These are phyloP conservation scores for Trichechus manatus DNA, from an alignment of 2,113 vertebrate species.

Conservation along the genomic window DNA sequence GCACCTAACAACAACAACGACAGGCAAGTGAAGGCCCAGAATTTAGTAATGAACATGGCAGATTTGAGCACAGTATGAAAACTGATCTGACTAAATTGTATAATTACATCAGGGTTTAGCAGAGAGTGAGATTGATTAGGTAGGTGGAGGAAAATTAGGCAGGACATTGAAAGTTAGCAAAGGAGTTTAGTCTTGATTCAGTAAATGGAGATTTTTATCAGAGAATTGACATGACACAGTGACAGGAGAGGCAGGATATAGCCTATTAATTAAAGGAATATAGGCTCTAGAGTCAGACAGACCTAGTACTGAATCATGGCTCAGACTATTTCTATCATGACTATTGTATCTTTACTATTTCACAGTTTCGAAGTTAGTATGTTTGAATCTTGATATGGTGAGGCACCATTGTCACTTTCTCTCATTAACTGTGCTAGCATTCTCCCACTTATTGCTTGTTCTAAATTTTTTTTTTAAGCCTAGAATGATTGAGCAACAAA, in stretches of 20 bases:
- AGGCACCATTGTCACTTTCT: slow-evolving; percentile 56
- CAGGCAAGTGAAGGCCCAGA: neutral
- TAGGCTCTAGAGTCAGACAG: too few species aligned
- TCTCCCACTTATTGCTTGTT: slow-evolving; percentile 40
- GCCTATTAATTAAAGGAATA: neutral
- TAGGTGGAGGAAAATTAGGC: slow-evolving; percentile 39
- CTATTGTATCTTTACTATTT: slow-evolving; percentile 41
- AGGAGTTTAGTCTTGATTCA: slow-evolving; percentile 12
- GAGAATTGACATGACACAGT: slow-evolving; percentile 43
- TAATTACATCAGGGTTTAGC: slow-evolving; percentile 31
- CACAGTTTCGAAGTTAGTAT: neutral
- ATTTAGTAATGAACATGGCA: slow-evolving; percentile 36
- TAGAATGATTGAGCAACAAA: slow-evolving; percentile 19
- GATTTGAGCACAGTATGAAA: slow-evolving; percentile 5
- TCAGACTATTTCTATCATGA: slow-evolving; percentile 55
- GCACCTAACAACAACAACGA: too few species aligned
- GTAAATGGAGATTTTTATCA: slow-evolving; percentile 52
- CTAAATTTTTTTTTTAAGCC: neutral
- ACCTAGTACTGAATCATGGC: neutral
- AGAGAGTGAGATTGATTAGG: neutral
- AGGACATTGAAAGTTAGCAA: neutral
- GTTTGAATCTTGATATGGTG: neutral
- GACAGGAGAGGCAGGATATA: neutral
- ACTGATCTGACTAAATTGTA: slow-evolving; percentile 29
- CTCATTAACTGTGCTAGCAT: neutral